Conservation (phyloP, 2,888 invertebrate species). For the Cancer borealis region DNA sequence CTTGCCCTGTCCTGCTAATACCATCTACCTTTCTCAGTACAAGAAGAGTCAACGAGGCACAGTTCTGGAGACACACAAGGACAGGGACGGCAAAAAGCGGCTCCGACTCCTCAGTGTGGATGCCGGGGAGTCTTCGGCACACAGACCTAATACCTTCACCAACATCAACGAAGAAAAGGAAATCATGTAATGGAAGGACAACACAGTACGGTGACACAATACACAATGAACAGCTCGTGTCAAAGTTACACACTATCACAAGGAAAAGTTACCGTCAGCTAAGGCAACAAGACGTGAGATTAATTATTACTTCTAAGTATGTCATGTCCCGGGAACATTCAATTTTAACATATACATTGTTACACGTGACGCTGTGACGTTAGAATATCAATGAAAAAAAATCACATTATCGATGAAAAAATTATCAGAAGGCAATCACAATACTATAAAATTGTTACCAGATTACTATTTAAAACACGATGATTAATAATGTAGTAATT, state of each 20-base stretch:
- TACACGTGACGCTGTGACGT: too few species aligned
- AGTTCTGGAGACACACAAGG: conserved; percentile 62
- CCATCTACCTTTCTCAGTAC: conserved; percentile 45
- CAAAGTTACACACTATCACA: not conserved
- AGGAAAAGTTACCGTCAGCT: too few species aligned
- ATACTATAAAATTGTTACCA: too few species aligned
- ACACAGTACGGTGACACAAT: not conserved
- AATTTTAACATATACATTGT: too few species aligned
- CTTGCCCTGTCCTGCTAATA: not conserved
- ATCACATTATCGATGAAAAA: too few species aligned
- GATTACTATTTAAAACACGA: too few species aligned
- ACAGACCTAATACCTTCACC: not conserved
- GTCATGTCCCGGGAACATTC: too few species aligned
- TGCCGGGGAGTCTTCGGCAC: conserved; percentile 62
- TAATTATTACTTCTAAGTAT: too few species aligned
- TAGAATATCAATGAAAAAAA: too few species aligned
- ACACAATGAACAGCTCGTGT: not conserved
- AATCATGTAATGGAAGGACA: not conserved
- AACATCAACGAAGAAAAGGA: conserved; percentile 46
- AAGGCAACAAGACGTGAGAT: too few species aligned
- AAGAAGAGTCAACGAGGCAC: conserved; percentile 62
- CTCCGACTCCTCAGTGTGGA: conserved; percentile 54
- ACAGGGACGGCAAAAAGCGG: conserved; percentile 70
- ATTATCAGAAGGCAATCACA: too few species aligned
- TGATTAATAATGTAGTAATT: too few species aligned